Percentiles rank a stretch among this genome's conserved stretches.
phyloP scores from a whole-genome alignment of 2,888 invertebrate genomes.

The Mycalesis mineus region DNA sequence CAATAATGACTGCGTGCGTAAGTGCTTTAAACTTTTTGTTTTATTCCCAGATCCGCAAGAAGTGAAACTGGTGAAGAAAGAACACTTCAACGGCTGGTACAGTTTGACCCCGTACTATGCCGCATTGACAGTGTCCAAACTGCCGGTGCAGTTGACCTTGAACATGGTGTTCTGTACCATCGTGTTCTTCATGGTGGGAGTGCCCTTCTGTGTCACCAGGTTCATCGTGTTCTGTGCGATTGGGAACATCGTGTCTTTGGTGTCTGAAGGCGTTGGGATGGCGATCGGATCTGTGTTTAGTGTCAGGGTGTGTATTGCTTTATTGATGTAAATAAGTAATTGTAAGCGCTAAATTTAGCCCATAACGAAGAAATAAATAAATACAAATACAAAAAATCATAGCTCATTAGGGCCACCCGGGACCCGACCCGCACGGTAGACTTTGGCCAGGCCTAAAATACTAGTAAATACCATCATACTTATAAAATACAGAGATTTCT shows the following conservation, averaged over 20 bases:
- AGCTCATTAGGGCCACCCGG: too few relatives aligned
- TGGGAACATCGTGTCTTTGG: constrained; percentile 83
- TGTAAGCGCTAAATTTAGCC: too few relatives aligned
- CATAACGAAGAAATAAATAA: too few relatives aligned
- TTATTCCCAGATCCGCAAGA: constrained; percentile 80
- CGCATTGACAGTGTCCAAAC: constrained; percentile 80
- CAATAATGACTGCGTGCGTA: too few relatives aligned
- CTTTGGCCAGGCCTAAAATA: too few relatives aligned
- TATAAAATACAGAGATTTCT: too few relatives aligned
- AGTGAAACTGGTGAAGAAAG: constrained; percentile 83
- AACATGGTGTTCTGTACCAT: constrained; percentile 80
- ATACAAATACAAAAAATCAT: too few relatives aligned
- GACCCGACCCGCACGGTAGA: too few relatives aligned
- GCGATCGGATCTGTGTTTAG: constrained; percentile 85
- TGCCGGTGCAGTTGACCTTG: constrained; percentile 79
- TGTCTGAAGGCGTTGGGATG: constrained; percentile 87
- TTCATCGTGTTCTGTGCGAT: constrained; percentile 83
- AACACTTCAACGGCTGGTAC: constrained; percentile 85
- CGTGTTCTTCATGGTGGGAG: constrained; percentile 82
- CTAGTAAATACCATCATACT: too few relatives aligned
- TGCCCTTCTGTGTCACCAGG: constrained; percentile 81
- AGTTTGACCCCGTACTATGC: constrained; percentile 80
- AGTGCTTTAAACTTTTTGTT: neutral
- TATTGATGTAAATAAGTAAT: too few relatives aligned
- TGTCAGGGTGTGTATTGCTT: constrained; percentile 74